phyloP scores from a whole-genome alignment of 2,113 vertebrate species.

The Chamaea fasciata region DNA sequence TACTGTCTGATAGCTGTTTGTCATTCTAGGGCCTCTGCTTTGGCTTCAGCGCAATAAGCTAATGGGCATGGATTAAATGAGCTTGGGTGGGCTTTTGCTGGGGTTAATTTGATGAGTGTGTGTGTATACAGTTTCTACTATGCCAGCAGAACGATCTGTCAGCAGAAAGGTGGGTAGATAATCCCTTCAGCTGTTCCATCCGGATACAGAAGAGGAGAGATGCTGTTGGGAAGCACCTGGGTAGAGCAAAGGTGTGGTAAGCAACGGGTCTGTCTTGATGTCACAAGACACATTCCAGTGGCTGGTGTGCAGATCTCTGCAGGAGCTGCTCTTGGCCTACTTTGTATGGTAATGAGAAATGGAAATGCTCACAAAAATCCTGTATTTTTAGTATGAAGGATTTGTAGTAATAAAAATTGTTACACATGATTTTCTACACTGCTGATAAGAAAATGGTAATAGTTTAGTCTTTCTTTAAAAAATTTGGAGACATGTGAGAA shows the following conservation, averaged over 20 bases:
- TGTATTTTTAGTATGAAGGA: not conserved
- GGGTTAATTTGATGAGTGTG: not conserved
- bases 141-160: not conserved
- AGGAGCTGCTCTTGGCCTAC: not conserved
- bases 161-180: not conserved
- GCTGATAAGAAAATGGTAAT: not conserved
- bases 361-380: not conserved
- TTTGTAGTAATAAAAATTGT: not conserved
- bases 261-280: not conserved
- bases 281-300: not conserved
- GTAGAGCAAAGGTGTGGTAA: not conserved
- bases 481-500: not conserved
- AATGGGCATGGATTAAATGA: not conserved
- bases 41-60: not conserved
- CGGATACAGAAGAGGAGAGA: not conserved
- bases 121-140: not conserved
- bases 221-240: not conserved
- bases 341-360: not conserved
- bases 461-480: not conserved
- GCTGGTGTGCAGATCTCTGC: not conserved
- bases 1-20: not conserved
- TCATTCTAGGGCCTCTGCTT: not conserved
- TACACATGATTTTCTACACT: not conserved
- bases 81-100: not conserved
- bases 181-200: not conserved